Evolutionary conservation across 2,113 vertebrate genomes (phyloP).

Genomic region (Cyanocitta stelleri): DNA sequence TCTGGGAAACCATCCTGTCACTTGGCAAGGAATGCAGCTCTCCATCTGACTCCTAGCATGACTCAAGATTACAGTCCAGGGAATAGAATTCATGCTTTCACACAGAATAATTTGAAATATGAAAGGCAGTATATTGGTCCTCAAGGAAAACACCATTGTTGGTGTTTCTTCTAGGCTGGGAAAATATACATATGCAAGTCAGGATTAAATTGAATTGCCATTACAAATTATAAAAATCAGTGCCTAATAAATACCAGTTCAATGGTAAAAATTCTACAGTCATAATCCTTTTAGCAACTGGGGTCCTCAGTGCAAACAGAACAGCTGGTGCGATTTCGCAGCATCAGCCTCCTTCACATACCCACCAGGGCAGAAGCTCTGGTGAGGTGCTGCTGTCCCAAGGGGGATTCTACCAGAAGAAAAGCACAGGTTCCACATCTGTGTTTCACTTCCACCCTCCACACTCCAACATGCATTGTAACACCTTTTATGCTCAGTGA

Average conservation of each 20-base stretch:
- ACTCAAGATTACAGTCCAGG: background rate
- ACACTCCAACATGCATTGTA: accelerated
- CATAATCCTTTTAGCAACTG: background rate
- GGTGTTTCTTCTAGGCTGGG: background rate
- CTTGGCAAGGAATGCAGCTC: background rate
- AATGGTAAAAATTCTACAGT: background rate
- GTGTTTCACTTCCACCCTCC: background rate
- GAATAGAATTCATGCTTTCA: background rate
- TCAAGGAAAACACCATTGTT: background rate
- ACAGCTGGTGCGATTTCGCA: background rate
- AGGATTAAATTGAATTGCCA: background rate
- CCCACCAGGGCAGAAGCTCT: background rate
- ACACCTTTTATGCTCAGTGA: accelerated
- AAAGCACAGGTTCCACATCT: accelerated
- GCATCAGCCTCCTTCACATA: background rate
- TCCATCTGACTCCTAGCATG: background rate
- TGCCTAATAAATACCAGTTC: background rate
- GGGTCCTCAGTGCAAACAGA: background rate
- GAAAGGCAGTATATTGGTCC: background rate
- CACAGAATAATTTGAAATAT: background rate
- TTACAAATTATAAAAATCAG: background rate
- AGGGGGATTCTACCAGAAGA: background rate
- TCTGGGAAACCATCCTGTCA: background rate
- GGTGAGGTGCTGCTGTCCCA: background rate
- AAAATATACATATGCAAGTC: background rate